Base-by-base conservation (phyloP, 2,797 vertebrate species). In the Scolopax bukidnonensis region DNA sequence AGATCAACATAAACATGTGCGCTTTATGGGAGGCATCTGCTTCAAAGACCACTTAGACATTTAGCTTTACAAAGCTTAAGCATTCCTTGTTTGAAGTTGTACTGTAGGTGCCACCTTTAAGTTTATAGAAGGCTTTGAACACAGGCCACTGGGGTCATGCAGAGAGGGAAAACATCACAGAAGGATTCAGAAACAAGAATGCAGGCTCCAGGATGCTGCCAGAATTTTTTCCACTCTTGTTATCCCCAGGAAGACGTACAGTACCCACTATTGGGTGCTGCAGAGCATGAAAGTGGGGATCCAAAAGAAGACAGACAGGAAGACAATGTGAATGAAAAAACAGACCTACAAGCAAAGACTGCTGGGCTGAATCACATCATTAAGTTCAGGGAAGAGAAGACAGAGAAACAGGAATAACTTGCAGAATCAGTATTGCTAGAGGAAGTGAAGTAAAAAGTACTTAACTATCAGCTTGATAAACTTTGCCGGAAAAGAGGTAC, bases 31-130 rank as follows among this genome's bases (percentile, higher is more conserved):
- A 86, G 7, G 24, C 18, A 53, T 61, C 69, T 87, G 15, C n/a
- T 82, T 90, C 70, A 94, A 92, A 95, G 74, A 16, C 38, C 59
- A n/a, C 15, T 27, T 91, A 82, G 92, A 79, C 59, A 54, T 57
- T 68, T 36, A 70, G 23, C 10, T 86, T 92, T 90, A 59, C 74
- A 87, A 65, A 88, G 40, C 48, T 75, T 25, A 71, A 61, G 28
- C 18, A 61, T 67, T 93, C 19, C 6, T 33, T 75, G 14, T 90
- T 90, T 84, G 84, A 92, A 90, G 54, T 61, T 82, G 57, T 75
- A 63, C 53, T 69, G 56, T 54, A 56, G 30, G 50, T 78, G 16
- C 18, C 89, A 28, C 78, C 61, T 90, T 28, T 45, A 84, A 71
- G 61, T 45, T 92, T 69, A 30, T 9, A 30, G n/a, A 78, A 64